phyloP scores from a whole-genome alignment of 1,140 invertebrate species.

The Ganaspis sp. region DNA sequence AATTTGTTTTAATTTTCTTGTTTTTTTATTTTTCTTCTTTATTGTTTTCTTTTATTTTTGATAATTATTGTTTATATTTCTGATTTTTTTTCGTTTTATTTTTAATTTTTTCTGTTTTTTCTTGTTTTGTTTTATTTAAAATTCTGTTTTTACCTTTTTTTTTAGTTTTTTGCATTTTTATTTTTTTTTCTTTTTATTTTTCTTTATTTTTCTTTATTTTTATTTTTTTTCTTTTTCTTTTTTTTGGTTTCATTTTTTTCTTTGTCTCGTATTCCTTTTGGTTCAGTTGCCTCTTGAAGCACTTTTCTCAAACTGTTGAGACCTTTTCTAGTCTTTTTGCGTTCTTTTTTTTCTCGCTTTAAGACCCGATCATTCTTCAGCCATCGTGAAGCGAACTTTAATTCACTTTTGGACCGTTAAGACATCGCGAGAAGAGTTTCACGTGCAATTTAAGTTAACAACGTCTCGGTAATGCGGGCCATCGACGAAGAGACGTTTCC shows the following conservation, averaged over 20 bases:
- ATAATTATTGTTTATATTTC: too few species aligned
- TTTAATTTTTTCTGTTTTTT: not conserved
- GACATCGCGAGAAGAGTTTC: conserved; percentile 25
- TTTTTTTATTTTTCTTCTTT: too few species aligned
- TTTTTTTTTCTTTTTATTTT: too few species aligned
- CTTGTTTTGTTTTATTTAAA: too few species aligned
- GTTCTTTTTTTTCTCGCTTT: not conserved
- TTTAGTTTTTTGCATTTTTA: too few species aligned
- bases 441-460: conserved; percentile 31
- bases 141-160: too few species aligned
- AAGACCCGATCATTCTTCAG: conserved; percentile 22
- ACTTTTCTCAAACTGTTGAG: conserved; percentile 17
- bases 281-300: not conserved
- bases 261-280: not conserved
- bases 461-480: conserved; percentile 19
- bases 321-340: not conserved
- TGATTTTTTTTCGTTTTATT: too few species aligned
- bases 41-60: too few species aligned
- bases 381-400: conserved; percentile 30
- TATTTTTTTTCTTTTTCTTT: not conserved
- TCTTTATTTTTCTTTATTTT: too few species aligned
- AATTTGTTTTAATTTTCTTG: too few species aligned
- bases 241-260: too few species aligned
- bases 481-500: conserved; percentile 18
- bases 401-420: conserved; percentile 28